Conservation (phyloP, 1,140 invertebrate species). For the Neotoxoptera formosana region DNA sequence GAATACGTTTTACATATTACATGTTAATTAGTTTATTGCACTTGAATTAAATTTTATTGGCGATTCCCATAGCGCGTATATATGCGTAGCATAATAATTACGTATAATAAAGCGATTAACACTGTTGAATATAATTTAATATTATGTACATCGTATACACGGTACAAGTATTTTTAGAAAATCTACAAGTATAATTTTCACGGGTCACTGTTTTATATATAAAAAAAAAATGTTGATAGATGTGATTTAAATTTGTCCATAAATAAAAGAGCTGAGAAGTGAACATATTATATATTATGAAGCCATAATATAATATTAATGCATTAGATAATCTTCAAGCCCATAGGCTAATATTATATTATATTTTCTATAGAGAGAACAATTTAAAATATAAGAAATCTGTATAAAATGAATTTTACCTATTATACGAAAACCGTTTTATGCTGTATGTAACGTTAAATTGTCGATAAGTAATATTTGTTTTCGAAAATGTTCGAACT, state of each 20-base stretch:
- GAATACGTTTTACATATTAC: conserved; percentile 25
- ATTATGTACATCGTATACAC: neutral
- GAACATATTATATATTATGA: neutral
- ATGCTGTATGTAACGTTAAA: neutral
- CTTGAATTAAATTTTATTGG: conserved; percentile 36
- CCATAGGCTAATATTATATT: no score
- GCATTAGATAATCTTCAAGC: neutral
- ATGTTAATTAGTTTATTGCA: conserved; percentile 34
- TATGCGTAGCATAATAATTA: neutral
- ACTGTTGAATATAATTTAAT: neutral
- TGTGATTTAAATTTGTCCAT: neutral
- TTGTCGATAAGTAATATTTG: neutral
- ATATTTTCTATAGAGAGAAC: neutral
- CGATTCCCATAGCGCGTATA: neutral
- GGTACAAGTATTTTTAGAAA: neutral
- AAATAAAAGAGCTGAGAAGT: neutral
- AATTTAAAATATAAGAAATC: neutral
- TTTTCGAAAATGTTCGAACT: neutral
- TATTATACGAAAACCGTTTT: neutral
- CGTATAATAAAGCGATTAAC: conserved; percentile 27
- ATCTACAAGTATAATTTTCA: conserved; percentile 31
- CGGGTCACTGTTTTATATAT: neutral
- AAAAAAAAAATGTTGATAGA: conserved; percentile 11
- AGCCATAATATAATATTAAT: neutral
- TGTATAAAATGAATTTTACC: no score